Percentiles rank a stretch among this genome's conserved stretches.
Conservation (phyloP, 1,140 invertebrate genomes). For the Anadara kagoshimensis region DNA sequence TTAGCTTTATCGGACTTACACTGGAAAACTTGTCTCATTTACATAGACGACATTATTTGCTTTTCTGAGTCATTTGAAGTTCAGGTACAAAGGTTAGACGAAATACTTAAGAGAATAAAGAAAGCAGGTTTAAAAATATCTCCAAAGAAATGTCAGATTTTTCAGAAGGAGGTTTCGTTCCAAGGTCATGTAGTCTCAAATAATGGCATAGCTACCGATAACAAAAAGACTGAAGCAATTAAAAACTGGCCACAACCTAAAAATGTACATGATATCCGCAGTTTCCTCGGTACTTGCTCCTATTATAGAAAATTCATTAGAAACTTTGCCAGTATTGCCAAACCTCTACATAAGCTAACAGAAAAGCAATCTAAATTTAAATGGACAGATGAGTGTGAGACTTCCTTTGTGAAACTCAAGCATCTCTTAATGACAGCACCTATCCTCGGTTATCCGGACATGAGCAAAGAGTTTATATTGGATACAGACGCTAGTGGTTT, state of each 20-base stretch:
- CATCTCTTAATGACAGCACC: neutral
- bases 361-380: conserved; percentile 1
- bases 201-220: conserved; percentile 7
- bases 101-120: conserved; percentile 15
- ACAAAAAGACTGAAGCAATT: conserved; percentile 3
- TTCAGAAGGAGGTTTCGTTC: conserved; percentile 7
- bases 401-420: neutral
- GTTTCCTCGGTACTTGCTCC: conserved; percentile 12
- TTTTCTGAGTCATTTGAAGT: conserved; percentile 8
- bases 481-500: conserved; percentile 30
- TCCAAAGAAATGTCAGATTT: conserved; percentile 9
- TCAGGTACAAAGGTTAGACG: neutral
- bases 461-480: conserved; percentile 56
- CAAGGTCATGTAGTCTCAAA: conserved; percentile 8
- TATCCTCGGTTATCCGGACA: conserved; percentile 34
- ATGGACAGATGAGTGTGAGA: conserved; percentile 5
- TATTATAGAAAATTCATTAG: conserved; percentile 23
- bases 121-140: conserved; percentile 28
- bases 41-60: conserved; percentile 6
- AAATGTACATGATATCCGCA: conserved; percentile 8
- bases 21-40: conserved; percentile 11
- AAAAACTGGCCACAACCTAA: conserved; percentile 1
- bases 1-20: too few species aligned
- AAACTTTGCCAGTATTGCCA: conserved; percentile 16
- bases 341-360: conserved; percentile 7